Base-by-base conservation (phyloP, 2,113 vertebrate species). In the Centrocercus urophasianus region DNA sequence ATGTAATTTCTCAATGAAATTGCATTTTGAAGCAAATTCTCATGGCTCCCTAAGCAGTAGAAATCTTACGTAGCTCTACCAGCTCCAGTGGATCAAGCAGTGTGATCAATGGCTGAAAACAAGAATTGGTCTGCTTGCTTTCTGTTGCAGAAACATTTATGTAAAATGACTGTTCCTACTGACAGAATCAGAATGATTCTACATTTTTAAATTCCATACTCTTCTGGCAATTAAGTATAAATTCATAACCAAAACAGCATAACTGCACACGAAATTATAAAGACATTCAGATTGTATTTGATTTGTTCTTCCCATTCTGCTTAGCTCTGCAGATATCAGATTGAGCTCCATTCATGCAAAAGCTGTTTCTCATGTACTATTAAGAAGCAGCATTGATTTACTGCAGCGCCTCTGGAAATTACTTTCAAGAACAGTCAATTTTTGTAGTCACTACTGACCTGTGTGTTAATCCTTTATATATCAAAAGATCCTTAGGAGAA, bases 361-460 rank as follows among this genome's bases (percentile, higher is more conserved):
- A 86, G 30, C 30, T 67, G 11, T 24, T 67, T 80, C 74, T 80
- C 64, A 52, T 14, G 25, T 72, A 69, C 36, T 67, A 45, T 24
- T 50, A 24, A 50, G 21, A 11, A 22, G 47, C 47, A 48, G 47
- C 47, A 22, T 11, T 22, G 47, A 48, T 48, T 21, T 48, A 48
- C 21, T 48, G 47, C 47, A 48, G 21, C 47, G 80, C 47, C 52
- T 66, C 42, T 5, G 28, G 52, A 95, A 94, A 91, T 81, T 32
- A 54, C 28, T 94, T 89, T 48, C 70, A 84, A 70, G 59, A 61
- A 89, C 77, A 89, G 82, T 88, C 81, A 82, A 40, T 61, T 67
- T 81, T 65, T 82, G 45, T 67, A 89, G 66, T 52, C 56, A 73
- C 60, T 48, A 45, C 40, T 43, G 79, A 89, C 40, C 18, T 67